These are phyloP conservation scores for Ceratosolen fusciceps DNA, from an alignment of 1,140 invertebrate genomes.

Conservation along the genomic window DNA sequence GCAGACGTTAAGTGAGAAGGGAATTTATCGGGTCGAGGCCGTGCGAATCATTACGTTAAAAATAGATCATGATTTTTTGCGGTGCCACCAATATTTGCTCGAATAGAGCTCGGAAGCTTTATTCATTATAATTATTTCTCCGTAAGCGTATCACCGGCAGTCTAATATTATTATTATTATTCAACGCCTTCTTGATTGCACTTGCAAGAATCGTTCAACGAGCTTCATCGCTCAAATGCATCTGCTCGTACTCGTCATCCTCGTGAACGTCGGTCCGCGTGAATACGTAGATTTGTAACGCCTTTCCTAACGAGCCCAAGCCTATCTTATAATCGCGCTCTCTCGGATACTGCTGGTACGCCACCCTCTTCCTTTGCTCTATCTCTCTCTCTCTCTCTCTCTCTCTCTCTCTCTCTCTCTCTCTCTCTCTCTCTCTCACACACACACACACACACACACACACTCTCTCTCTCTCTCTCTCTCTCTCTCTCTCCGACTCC, in stretches of 20 bases:
- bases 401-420: too few species aligned
- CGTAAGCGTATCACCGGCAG: conserved; percentile 15
- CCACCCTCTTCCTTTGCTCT: too few species aligned
- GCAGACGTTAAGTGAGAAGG: too few species aligned
- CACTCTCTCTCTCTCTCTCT: neutral
- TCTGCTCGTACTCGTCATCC: neutral
- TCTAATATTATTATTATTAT: neutral
- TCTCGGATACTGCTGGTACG: too few species aligned
- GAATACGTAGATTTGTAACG: neutral
- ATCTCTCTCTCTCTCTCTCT: neutral
- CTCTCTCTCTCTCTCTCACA: neutral
- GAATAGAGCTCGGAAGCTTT: neutral
- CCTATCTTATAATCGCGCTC: conserved; percentile 11
- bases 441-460: neutral
- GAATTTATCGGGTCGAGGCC: too few species aligned
- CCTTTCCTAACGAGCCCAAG: conserved; percentile 29
- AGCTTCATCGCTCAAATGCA: conserved; percentile 17
- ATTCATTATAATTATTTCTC: conserved; percentile 5
- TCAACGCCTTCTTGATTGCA: conserved; percentile 34
- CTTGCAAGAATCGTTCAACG: conserved; percentile 46
- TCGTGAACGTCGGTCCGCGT: too few species aligned
- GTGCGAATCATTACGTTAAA: too few species aligned
- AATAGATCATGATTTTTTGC: too few species aligned
- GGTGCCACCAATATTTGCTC: too few species aligned
- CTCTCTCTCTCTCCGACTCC: neutral